Evolutionary conservation across 2,113 vertebrate species (phyloP), one percentile per base, ranked within the genome.

Genomic region (Urocitellus parryii): DNA sequence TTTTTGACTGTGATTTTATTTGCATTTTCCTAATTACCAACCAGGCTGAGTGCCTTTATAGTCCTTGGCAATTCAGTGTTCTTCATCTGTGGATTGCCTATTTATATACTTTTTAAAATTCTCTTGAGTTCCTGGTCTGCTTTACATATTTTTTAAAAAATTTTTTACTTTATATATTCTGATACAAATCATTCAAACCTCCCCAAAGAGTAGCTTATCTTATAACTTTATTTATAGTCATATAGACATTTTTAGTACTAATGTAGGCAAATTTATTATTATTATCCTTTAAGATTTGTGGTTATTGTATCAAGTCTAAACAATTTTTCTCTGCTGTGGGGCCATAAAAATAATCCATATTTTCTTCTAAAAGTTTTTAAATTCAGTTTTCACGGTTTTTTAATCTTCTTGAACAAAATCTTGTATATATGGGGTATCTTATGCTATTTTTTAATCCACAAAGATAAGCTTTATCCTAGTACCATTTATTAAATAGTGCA

Each of bases 281-380:
- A 91, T 91, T 56, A 72, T 82, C 53, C 63, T 93, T 93, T 91
- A 93, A 51, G 17, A 45, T 84, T 86, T 90, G 37, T 82, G 39
- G 32, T 88, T 73, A 87, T 48, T 83, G 2, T 73, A 22, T 73
- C 81, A 39, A 70, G 7, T 61, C 61, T 78, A 90, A 94, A 85
- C 42, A 89, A 37, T 58, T 61, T 78, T 89, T 93, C 29, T 39
- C n/a, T 70, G 5, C 16, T 58, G n/a, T 45, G 45, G 14, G 42
- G 10, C 76, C 70, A 70, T 77, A 58, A 82, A 96, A 96, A 89
- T 77, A 78, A 78, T 61, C 9, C 81, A 53, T 48, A 32, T 79
- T 96, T 94, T 88, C 45, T 67, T 63, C 45, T 73, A 91, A 83
- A 85, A 73, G 20, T 70, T 65, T 45, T 78, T 91, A 78, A 97